Evolutionary conservation across 2,113 vertebrate species (phyloP).

Genomic region (Sylvilagus bachmani): DNA sequence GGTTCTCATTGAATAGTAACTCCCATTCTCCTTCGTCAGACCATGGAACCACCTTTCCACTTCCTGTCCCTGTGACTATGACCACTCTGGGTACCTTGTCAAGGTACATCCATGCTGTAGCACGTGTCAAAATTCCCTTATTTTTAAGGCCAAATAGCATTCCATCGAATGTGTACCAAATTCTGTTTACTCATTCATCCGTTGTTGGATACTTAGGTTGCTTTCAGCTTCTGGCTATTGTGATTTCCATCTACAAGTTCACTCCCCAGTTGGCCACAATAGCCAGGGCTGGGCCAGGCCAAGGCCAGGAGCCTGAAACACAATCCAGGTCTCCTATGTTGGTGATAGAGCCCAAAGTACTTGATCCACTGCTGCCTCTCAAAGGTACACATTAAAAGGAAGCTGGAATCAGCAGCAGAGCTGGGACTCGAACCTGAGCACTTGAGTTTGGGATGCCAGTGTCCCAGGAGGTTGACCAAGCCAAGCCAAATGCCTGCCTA

Average conservation of each 20-base stretch:
- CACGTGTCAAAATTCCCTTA: not conserved
- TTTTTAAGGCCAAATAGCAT: not conserved
- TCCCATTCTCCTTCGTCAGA: rapidly evolving
- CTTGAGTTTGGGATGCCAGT: too few species aligned
- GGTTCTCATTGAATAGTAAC: not conserved
- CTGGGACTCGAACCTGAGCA: too few species aligned
- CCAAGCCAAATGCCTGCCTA: too few species aligned
- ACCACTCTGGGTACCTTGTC: not conserved
- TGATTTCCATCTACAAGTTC: not conserved
- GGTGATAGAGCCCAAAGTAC: too few species aligned
- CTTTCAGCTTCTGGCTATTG: not conserved
- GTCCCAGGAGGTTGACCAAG: too few species aligned
- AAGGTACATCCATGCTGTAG: not conserved
- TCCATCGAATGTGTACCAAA: not conserved
- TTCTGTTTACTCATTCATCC: not conserved
- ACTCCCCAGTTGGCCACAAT: too few species aligned
- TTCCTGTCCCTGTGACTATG: not conserved
- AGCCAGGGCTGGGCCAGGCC: too few species aligned
- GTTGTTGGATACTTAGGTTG: not conserved
- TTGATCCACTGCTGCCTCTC: too few species aligned
- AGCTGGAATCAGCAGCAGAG: too few species aligned
- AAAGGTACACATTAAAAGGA: too few species aligned
- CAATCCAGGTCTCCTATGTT: too few species aligned
- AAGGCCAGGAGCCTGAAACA: too few species aligned
- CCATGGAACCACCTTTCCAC: not conserved